Conservation (phyloP, 1,140 invertebrate species). For the Calephelis nemesis region DNA sequence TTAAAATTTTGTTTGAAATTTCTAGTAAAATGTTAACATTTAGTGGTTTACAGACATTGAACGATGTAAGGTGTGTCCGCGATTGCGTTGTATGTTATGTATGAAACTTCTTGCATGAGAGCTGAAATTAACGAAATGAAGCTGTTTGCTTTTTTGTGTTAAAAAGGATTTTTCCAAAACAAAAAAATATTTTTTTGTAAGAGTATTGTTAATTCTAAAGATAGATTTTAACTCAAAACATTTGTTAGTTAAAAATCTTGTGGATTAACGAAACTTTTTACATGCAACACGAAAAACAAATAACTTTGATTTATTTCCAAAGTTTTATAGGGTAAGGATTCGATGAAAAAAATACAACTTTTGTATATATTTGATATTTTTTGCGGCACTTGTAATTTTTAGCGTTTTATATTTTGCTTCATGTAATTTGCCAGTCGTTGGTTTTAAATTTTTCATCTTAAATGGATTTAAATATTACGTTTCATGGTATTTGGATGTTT, state of each 20-base stretch:
- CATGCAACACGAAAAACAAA: conserved; percentile 12
- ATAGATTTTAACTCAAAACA: too few species aligned
- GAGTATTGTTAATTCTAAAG: background rate
- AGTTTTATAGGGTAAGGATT: conserved; percentile 43
- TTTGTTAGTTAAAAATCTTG: background rate
- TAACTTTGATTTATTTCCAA: conserved; percentile 42
- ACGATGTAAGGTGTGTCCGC: conserved; percentile 1
- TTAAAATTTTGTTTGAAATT: too few species aligned
- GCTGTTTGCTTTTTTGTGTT: conserved; percentile 22
- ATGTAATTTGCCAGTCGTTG: conserved; percentile 29
- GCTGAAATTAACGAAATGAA: conserved; percentile 19
- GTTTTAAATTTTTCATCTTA: background rate
- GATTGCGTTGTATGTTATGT: conserved; percentile 26
- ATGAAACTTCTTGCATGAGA: conserved; percentile 38
- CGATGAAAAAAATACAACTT: conserved; percentile 33
- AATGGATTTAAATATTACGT: background rate
- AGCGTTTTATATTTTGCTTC: conserved; percentile 44
- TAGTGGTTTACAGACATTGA: background rate
- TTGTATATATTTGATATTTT: conserved; percentile 50
- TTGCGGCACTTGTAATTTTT: conserved; percentile 46
- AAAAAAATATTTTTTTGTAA: conserved; percentile 3
- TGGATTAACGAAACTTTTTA: background rate
- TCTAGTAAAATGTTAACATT: background rate
- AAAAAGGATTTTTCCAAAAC: background rate
- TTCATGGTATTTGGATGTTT: conserved; percentile 4